Base-by-base conservation (phyloP, 2,888 invertebrate species). In the Hirtodrosophila histrioides region DNA sequence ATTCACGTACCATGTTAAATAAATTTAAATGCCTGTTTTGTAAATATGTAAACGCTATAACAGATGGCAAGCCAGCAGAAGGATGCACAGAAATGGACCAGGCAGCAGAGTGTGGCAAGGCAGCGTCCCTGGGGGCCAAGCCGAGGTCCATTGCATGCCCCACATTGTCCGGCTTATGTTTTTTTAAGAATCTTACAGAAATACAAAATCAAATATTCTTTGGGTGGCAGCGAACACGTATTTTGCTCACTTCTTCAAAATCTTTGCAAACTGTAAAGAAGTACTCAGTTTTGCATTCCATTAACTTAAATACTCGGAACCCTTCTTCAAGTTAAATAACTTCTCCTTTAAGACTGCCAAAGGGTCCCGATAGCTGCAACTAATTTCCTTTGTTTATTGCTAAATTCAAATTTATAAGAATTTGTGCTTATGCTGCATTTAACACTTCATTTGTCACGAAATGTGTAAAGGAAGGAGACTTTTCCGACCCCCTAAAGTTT, bases 1-100 rank as follows among this genome's bases (percentile, higher is more conserved):
- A 87, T 85, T 82, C 82, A 85, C 88, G 82, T 82, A 78, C 73
- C 85, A 81, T 76, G 82, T 82, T 87, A 85, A 82, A 82, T 82
- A 87, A 82, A 82, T 87, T 87, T 87, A 82, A 82, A 87, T 85
- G 82, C 87, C 87, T 87, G 86, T 87, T 82, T 87, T 85, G 82
- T 78, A 87, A 87, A 82, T 85, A 82, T 87, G 81, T 86, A 80
- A 68, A 68, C 65, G 86, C 70, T 84, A 83, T 83, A 83, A 81
- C 84, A 80, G 80, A 86, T 80, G 86, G 84, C 53, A 37, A 23
- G 23, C 50, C 39, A 12, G 17, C 27, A 31, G 31, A 41, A 45
- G 43, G 37, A 27, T 45, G 57, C 39, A 35, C 10, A 37, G 11
- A 8, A 31, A 23, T 10, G n/a, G 43, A 11, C n/a, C 31, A n/a